Base-by-base conservation (phyloP, 2,888 invertebrate species). In the Hypomecis atomaria region DNA sequence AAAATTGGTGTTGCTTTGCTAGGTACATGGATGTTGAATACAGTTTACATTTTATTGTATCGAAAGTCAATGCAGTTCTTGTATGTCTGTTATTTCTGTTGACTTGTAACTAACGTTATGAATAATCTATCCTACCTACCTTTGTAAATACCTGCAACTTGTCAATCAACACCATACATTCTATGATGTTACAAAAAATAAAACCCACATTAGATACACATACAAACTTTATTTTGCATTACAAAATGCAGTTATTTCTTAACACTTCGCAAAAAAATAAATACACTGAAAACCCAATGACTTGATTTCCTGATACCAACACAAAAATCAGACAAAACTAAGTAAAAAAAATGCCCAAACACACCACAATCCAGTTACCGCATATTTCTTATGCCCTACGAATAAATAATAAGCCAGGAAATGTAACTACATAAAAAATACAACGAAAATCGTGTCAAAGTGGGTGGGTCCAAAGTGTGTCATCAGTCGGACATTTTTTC, bases 141-240 rank as follows among this genome's bases (percentile, higher is more conserved):
- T 40, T 8, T 38, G 38, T 38, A 8, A 38, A 9, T 38, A 38
- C 38, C 4, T 38, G 9, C 8, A 10, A 40, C 40, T 40, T 3
- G 9, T 7, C 40, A 10, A 40, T 3, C 40, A 9, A 9, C 40
- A 6, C 8, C 8, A 40, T 40, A 10, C 9, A 40, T 3, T 23
- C 23, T 23, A 3, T 23, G 23, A 3, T 23, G 23, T 5, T 40
- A 40, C n/a, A 40, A 13, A 36, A 55, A 56, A 64, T 49, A 68
- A 80, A 78, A 74, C 61, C 79, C 71, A 74, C 62, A 52, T 63
- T 62, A 44, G 45, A 59, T 81, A 74, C 81, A 81, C 82, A 77
- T 85, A 84, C 84, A 86, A 86, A 85, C 81, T 87, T 87, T 87
- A 87, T 87, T 48, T 87, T 78, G 77, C 78, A 80, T 82, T 82